These are phyloP conservation scores for Byasa hedistus DNA, from an alignment of 2,888 invertebrate genomes.

Conservation along the genomic window DNA sequence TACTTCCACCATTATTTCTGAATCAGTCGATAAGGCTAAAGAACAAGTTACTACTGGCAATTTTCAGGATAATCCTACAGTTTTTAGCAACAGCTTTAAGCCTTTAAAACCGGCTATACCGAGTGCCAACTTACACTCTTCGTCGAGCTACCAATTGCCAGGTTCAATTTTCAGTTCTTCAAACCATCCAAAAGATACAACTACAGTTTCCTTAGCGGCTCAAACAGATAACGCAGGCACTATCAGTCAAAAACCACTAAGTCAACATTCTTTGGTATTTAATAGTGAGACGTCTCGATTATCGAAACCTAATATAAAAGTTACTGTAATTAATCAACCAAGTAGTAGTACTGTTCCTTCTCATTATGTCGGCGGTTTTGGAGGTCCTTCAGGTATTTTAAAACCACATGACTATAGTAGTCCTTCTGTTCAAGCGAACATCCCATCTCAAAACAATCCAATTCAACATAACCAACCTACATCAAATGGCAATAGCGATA, in stretches of 20 bases:
- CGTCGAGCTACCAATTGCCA: neutral
- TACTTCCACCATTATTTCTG: neutral
- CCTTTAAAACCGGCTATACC: too few relatives aligned
- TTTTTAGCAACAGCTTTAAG: neutral
- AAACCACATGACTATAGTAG: conserved; percentile 51
- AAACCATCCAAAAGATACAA: neutral
- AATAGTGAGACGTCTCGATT: neutral
- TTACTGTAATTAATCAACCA: conserved; percentile 5
- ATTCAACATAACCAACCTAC: neutral
- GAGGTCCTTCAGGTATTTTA: conserved; percentile 52
- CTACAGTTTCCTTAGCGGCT: too few relatives aligned
- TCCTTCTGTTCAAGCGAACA: conserved; percentile 28
- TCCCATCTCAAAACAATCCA: conserved; percentile 8
- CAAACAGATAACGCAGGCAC: too few relatives aligned
- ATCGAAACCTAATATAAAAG: conserved; percentile 15
- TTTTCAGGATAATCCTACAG: neutral
- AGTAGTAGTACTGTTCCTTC: conserved; percentile 33
- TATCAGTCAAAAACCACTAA: neutral
- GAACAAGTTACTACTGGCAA: neutral
- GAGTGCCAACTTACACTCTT: conserved; percentile 5
- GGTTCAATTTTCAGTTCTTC: neutral
- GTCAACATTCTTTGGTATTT: conserved; percentile 10
- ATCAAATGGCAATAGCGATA: conserved; percentile 32
- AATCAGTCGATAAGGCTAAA: neutral
- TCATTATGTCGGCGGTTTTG: conserved; percentile 51